Evolutionary conservation across 2,113 vertebrate species (phyloP).

Genomic region (Smithornis capensis): DNA sequence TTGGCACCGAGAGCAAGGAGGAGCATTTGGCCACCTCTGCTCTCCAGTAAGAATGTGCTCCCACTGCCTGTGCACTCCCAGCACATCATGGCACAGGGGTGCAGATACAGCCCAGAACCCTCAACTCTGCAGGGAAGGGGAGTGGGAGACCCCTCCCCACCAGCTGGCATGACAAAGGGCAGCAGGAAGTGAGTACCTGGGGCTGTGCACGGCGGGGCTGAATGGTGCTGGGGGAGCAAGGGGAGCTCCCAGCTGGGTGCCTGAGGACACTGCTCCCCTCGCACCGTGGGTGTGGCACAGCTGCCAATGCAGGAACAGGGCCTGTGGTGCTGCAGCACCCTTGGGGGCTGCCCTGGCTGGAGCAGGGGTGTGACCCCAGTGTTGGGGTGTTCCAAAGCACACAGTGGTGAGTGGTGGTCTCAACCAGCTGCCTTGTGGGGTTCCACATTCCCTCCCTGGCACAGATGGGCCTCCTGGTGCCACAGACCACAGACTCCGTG

Average conservation of each 20-base stretch:
- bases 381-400: background rate
- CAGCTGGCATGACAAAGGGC: accelerated
- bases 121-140: background rate
- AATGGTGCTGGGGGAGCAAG: accelerated
- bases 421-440: no score
- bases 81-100: accelerated
- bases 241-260: background rate
- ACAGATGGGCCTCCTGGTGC: background rate
- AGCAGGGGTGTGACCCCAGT: background rate
- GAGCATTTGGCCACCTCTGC: accelerated
- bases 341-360: background rate
- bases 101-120: background rate
- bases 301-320: accelerated
- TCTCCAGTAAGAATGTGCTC: background rate
- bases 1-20: background rate
- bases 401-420: accelerated
- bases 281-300: accelerated
- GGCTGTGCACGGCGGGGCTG: accelerated
- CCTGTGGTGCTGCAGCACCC: background rate
- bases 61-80: background rate
- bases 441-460: background rate
- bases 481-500: accelerated
- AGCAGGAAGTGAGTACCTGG: background rate
- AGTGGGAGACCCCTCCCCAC: accelerated
- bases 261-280: background rate